Evolutionary conservation across 2,888 invertebrate species (phyloP).

Genomic region (Thereva nobilitata): DNA sequence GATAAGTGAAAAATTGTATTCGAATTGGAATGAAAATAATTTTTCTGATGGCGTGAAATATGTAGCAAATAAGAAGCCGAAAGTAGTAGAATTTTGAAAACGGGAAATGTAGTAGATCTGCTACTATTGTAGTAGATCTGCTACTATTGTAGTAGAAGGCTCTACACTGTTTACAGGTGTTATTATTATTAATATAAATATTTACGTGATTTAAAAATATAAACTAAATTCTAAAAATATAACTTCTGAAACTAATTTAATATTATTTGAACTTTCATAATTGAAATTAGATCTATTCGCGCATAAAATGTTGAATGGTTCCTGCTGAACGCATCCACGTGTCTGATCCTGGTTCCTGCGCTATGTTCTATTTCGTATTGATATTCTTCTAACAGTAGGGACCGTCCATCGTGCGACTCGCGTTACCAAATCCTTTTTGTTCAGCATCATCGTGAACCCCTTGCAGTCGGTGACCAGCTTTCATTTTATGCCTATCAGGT

Average conservation of each 20-base stretch:
- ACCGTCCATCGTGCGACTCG: constrained; percentile 2
- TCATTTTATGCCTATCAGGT: constrained; percentile 1
- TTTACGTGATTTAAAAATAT: no score
- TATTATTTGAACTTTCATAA: not conserved
- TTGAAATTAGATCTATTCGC: not conserved
- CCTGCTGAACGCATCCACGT: constrained; percentile 38
- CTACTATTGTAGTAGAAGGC: no score
- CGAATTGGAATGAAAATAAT: no score
- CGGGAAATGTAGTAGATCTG: no score
- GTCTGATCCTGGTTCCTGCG: not conserved
- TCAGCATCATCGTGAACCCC: constrained; percentile 6
- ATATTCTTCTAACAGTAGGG: not conserved
- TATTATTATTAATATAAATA: no score
- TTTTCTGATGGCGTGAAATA: no score
- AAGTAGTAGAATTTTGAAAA: no score
- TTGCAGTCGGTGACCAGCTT: constrained; percentile 20
- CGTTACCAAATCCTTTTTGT: not conserved
- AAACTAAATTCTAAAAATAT: no score
- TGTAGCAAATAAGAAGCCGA: no score
- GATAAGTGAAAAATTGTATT: no score
- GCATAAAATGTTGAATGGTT: constrained; percentile 1
- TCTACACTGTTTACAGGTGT: no score
- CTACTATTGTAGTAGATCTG: no score
- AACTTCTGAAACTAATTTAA: constrained; percentile 27
- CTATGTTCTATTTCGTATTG: not conserved